Conservation (phyloP, 1,140 invertebrate species). For the Drosophila persimilis region DNA sequence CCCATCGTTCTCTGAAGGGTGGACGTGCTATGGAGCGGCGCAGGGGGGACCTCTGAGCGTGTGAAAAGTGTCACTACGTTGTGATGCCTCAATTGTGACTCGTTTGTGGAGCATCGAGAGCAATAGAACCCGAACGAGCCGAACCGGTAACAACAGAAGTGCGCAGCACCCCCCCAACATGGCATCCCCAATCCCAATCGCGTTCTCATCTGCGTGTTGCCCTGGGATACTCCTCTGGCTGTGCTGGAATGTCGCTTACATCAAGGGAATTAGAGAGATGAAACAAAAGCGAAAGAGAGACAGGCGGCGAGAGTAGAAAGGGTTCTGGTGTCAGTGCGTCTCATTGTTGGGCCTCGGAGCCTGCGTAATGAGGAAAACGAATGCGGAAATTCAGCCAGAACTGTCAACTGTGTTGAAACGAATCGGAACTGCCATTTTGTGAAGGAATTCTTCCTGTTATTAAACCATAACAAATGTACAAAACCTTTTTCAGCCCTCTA, state of each 20-base stretch:
- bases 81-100: constrained; percentile 35
- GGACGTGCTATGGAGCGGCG: constrained; percentile 9
- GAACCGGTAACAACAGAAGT: constrained; percentile 20
- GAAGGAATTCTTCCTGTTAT: no score
- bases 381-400: not conserved
- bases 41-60: constrained; percentile 36
- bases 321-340: constrained; percentile 9
- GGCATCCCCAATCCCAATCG: no score
- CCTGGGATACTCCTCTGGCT: constrained; percentile 3
- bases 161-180: constrained; percentile 2
- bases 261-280: constrained; percentile 1
- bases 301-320: not conserved
- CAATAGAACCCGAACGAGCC: constrained; percentile 14
- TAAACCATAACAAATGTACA: no score
- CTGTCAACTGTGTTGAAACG: constrained; percentile 1
- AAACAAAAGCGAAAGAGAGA: not conserved
- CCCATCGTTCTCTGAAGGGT: constrained; percentile 31
- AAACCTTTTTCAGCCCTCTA: no score
- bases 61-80: constrained; percentile 47
- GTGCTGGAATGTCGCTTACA: constrained; percentile 26
- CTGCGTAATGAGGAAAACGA: not conserved
- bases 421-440: no score
- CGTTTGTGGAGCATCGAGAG: constrained; percentile 20
- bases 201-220: not conserved
- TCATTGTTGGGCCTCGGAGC: constrained; percentile 1